Base-by-base conservation (phyloP, 1,140 invertebrate species). In the Teleogryllus occipitalis region DNA sequence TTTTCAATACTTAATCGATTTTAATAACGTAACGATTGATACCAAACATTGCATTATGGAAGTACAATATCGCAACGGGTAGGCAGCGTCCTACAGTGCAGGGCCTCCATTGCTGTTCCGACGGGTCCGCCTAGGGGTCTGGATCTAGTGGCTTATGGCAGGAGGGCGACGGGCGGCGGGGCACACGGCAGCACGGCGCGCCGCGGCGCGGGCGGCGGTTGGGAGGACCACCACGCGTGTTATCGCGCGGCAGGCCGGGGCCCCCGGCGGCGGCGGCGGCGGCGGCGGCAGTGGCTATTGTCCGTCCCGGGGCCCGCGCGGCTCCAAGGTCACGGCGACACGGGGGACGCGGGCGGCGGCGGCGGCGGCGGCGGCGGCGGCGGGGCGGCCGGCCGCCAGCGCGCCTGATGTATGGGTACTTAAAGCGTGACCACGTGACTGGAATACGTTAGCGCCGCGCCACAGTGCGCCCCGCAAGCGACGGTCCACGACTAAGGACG, bases 351-450 rank as follows among this genome's bases (percentile, higher is more conserved):
- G 54, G 54, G 54, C 10, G 18, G 54, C 10, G 18, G 54, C 10
- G 7, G 54, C 10, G 54, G 18, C 10, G 54, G 2, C 0, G 54
- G 1, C 10, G 54, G 54, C 10, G 54, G 49, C 8, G 49, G 49
- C 8, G 49, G 49, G 54, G 54, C 10, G 54, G 54, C 10, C 54
- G 10, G 54, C 54, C 54, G 49, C 54, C 54, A 65, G 54, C 54
- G 54, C 54, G 54, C 54, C 54, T 65, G 54, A 65, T 65, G 54
- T 65, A 65, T 65, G 54, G 54, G 54, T 65, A 65, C 54, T 65
- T 65, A 65, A 65, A 65, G 54, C 54, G 54, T 65, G 54, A 65
- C 54, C 54, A 65, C 54, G 54, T 65, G 54, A 65, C 54, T 65
- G 54, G 54, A 65, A 65, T 65, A 65, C 54, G 54, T 65, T 65